A percentile compares a stretch with the other conserved stretches of the same genome.
These are phyloP conservation scores for Rhabdornis inornatus DNA, from an alignment of 2,113 vertebrate species.

Conservation along the genomic window DNA sequence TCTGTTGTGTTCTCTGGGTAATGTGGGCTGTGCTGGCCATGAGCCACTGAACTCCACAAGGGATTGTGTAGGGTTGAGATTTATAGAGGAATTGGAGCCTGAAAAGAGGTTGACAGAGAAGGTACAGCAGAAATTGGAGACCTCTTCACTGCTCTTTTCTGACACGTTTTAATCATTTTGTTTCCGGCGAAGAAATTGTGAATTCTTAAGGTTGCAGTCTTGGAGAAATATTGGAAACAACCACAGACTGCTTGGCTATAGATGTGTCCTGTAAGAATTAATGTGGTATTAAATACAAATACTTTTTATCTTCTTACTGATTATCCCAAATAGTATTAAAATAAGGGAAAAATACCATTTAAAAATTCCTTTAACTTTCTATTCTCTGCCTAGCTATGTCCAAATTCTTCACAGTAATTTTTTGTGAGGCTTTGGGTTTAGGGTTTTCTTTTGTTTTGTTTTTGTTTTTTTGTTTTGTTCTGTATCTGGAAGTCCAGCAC, in stretches of 20 bases:
- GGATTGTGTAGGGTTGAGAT: background rate
- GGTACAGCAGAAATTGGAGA: constrained; percentile 25
- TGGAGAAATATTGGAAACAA: background rate
- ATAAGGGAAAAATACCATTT: background rate
- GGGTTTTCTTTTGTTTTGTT: background rate
- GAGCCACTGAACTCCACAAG: constrained; percentile 10
- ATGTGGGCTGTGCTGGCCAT: background rate
- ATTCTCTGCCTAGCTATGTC: background rate
- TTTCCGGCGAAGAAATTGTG: background rate
- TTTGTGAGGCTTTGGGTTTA: background rate
- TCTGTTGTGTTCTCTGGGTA: background rate
- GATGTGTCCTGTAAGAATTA: background rate
- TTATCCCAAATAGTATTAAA: background rate
- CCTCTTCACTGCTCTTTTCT: constrained; percentile 15
- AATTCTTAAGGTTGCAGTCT: background rate
- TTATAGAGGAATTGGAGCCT: background rate
- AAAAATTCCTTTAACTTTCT: background rate
- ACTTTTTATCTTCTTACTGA: background rate
- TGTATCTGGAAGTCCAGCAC: background rate
- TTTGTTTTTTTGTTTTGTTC: background rate
- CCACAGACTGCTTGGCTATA: background rate
- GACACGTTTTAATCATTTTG: constrained; percentile 29
- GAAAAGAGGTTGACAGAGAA: background rate
- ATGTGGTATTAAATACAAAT: background rate
- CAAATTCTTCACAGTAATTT: background rate